Evolutionary conservation across 2,888 invertebrate species (phyloP), one percentile per base, ranked within the genome.

Genomic region (Caenorhabditis becei): DNA sequence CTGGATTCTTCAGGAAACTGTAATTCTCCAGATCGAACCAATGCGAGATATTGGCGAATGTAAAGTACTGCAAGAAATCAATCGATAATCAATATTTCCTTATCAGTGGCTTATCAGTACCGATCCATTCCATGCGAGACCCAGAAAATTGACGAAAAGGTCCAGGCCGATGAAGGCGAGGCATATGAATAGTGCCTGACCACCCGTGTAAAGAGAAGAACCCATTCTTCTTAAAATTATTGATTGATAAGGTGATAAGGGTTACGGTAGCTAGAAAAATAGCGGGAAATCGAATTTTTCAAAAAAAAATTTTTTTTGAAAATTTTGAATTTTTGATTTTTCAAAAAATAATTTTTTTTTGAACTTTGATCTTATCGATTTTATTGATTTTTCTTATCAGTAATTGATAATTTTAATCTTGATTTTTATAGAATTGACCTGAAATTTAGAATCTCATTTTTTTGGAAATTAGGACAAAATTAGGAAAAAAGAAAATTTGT

Each of bases 1-100:
- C 86, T 1, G 90, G 90, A 79, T 88, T 91, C 20, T 77, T 77
- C 23, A 86, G 82, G 63, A 90, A 90, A 54, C 86, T 86, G 77
- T 90, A 90, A 58, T 89, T 83, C 51, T 54, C 58, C 70, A 90
- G 77, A 58, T 90, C 86, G 67, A 90, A 89, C 90, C 90, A 90
- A 62, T 90, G 89, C 10, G 77, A 74, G 44, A 90, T 84, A 69
- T 90, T 90, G 67, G 87, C 89, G 53, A 87, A 66, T 14, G 88
- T 87, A 77, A 90, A 90, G 59, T 86, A 84, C 75, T 85, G 70
- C 51, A 84, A 72, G 74, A 58, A 84, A 72, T 20, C 3, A 18
- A 41, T 18, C 7, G 41, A 49, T 49, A 35, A 35, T 35, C 35
- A 35, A 47, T 35, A 14, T 26, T n/a, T 28, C 32, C n/a, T n/a